Conservation (phyloP, 1,140 invertebrate species). For the Meloidogyne floridensis region DNA sequence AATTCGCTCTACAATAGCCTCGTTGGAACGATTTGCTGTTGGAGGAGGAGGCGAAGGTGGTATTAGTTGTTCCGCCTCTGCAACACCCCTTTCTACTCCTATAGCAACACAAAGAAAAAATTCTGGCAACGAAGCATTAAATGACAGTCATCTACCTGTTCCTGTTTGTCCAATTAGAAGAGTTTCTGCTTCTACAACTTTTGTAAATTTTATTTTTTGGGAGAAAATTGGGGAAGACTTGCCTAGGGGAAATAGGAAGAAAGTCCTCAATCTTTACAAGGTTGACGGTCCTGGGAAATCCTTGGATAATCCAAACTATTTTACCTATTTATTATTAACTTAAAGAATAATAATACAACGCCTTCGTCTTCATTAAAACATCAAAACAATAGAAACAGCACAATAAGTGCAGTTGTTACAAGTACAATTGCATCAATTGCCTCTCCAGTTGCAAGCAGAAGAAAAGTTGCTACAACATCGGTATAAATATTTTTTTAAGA, state of each 20-base stretch:
- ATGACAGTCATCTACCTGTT: slow-evolving; percentile 14
- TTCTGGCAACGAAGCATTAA: not conserved
- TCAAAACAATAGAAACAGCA: not conserved
- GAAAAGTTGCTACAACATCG: not conserved
- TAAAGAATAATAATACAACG: not conserved
- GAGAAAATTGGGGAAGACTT: too few species aligned
- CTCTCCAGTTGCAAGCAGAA: not conserved
- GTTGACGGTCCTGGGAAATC: not conserved
- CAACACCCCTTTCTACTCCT: not conserved
- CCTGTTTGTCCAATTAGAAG: slow-evolving; percentile 22
- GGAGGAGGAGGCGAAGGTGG: not conserved
- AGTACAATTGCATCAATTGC: not conserved
- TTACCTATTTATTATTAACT: too few species aligned
- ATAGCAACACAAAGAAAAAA: not conserved
- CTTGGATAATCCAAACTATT: too few species aligned
- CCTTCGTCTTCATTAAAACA: not conserved
- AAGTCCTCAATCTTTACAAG: not conserved
- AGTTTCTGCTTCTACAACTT: slow-evolving; percentile 16
- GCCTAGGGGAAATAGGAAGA: too few species aligned
- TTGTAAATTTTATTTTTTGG: not conserved
- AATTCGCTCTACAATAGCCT: slow-evolving; percentile 52
- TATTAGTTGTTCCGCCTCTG: not conserved
- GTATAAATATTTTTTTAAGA: not conserved
- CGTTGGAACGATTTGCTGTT: slow-evolving; percentile 42
- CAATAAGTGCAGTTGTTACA: not conserved